phyloP scores from a whole-genome alignment of 2,797 vertebrate genomes.

The Acanthurus leucopareius region DNA sequence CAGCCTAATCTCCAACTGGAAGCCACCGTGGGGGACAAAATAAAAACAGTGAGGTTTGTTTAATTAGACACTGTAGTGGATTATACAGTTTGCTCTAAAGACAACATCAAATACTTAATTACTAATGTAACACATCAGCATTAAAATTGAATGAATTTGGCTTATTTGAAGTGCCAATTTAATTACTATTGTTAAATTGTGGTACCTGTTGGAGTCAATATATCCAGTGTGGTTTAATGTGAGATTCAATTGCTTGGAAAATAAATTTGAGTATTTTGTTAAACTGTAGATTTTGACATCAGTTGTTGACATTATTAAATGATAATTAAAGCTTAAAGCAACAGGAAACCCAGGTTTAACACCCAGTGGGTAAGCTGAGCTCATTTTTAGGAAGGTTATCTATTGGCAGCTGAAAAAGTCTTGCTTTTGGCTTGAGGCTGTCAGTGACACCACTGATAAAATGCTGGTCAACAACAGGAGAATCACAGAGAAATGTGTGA shows the following conservation, averaged over 20 bases:
- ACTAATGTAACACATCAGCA: conserved; percentile 20
- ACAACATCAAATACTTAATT: conserved; percentile 33
- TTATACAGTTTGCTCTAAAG: conserved; percentile 25
- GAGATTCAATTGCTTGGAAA: conserved; percentile 13
- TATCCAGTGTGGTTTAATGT: conserved; percentile 6
- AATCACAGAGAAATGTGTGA: conserved; percentile 29
- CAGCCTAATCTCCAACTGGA: conserved; percentile 12
- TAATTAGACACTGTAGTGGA: conserved; percentile 39
- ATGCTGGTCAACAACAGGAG: conserved; percentile 10
- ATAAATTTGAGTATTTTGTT: neutral
- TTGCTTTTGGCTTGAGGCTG: neutral
- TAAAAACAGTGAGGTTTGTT: conserved; percentile 34
- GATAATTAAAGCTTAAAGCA: neutral
- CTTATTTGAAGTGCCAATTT: conserved; percentile 5
- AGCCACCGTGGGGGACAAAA: neutral
- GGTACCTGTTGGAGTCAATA: neutral
- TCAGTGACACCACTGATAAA: conserved; percentile 17
- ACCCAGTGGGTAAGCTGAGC: neutral
- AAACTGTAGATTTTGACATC: neutral
- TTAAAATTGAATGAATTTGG: conserved; percentile 29
- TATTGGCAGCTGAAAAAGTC: neutral
- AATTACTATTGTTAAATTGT: conserved; percentile 10
- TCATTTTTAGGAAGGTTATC: conserved; percentile 1
- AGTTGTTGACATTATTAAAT: neutral
- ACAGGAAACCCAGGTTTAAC: neutral